A percentile compares a stretch with the other conserved stretches of the same genome.
phyloP scores from a whole-genome alignment of 2,113 vertebrate species.

The Rhea pennata region DNA sequence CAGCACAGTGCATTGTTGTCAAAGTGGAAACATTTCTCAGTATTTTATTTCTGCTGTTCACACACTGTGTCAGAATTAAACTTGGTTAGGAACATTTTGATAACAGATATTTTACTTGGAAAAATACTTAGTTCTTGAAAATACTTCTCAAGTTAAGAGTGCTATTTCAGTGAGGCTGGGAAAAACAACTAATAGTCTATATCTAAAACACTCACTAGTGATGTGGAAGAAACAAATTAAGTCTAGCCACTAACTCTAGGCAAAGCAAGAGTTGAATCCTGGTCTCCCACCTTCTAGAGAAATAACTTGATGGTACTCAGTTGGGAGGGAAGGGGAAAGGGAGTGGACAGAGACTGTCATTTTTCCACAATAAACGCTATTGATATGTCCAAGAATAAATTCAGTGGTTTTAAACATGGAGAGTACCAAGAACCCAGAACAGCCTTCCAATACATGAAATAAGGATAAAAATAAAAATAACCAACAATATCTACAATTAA shows the following conservation, averaged over 20 bases:
- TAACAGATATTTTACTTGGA: background rate
- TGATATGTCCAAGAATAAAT: background rate
- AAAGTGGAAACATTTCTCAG: background rate
- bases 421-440: background rate
- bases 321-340: background rate
- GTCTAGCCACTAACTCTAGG: background rate
- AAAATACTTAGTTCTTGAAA: background rate
- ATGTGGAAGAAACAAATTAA: slow-evolving; percentile 15
- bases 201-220: background rate
- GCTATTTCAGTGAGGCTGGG: background rate
- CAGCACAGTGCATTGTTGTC: background rate
- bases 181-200: background rate
- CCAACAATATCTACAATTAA: background rate
- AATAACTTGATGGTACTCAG: background rate
- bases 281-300: background rate
- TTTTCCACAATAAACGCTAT: background rate
- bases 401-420: background rate
- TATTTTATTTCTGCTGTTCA: background rate
- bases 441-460: background rate
- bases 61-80: background rate
- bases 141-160: background rate
- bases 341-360: background rate
- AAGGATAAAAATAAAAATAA: background rate
- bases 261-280: background rate
- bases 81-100: background rate